Evolutionary conservation across 2,888 invertebrate species (phyloP), one percentile per base, ranked within the genome.

Genomic region (Microplitis manilae): DNA sequence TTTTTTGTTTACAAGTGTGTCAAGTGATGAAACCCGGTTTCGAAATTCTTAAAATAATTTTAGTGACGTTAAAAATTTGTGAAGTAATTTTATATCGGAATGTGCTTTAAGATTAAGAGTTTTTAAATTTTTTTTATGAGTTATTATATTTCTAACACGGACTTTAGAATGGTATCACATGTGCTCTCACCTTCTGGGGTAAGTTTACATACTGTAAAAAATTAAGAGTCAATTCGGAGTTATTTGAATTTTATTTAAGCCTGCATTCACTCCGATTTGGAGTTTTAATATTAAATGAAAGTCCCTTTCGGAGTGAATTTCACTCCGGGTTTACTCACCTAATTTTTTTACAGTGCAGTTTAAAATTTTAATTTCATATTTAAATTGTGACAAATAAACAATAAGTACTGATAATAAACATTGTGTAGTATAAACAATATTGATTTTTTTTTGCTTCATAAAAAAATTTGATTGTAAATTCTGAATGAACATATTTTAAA

Each of bases 141-240:
- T 83, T 84, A 83, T 81, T 82, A 82, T 75, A 79, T 81, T 67
- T 79, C 82, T 68, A 85, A 87, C 75, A 84, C 84, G 61, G 79
- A 81, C 79, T 72, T 41, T 8, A 86, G 82, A 81, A 87, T 87
- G 87, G 87, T 87, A 67, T 87, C 87, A 41, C 87, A 87, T 79
- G 84, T 86, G 69, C 83, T 87, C 81, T 85, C 87, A 71, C 85
- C 84, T 40, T 82, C 87, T 8, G 87, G 86, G 84, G 87, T 87
- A 74, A 87, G 86, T 86, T n/a, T 69, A 15, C 30, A 30, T 30
- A 30, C 30, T 30, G 30, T 30, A 30, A 30, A 30, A 30, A 30
- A 30, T 30, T 30, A 2, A 2, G 1, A 30, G 30, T 30, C 2
- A 30, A 30, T 30, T 30, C 30, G 0, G 30, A 30, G 30, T 30